A percentile compares a stretch with the other conserved stretches of the same genome.
Evolutionary conservation across 2,888 invertebrate species (phyloP).

Genomic region (Linyphia triangularis): DNA sequence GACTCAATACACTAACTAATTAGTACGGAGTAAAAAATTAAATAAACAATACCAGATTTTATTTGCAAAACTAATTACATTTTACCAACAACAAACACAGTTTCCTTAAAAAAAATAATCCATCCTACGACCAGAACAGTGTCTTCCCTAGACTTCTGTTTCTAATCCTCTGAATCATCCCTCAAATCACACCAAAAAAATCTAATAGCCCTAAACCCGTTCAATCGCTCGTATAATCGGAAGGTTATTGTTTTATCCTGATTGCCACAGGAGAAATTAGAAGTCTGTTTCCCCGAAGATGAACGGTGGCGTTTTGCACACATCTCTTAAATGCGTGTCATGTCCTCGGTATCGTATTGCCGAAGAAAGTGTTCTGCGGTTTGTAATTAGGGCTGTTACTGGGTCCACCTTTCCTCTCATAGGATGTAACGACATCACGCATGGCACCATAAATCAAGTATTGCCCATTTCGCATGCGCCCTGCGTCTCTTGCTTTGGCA

Average conservation of each 20-base stretch:
- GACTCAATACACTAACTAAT: too few relatives aligned
- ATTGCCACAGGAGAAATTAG: conserved; percentile 7
- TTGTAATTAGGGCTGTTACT: conserved; percentile 74
- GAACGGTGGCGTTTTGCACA: not conserved
- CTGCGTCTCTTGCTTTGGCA: conserved; percentile 19
- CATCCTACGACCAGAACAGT: not conserved
- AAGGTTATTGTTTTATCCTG: conserved; percentile 28
- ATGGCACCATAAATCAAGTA: conserved; percentile 64
- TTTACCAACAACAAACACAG: too few relatives aligned
- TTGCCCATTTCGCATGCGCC: conserved; percentile 69
- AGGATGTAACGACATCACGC: conserved; percentile 52
- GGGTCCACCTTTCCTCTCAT: conserved; percentile 69
- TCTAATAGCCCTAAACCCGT: not conserved
- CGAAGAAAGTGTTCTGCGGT: conserved; percentile 67
- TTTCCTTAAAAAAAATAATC: too few relatives aligned
- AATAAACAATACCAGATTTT: too few relatives aligned
- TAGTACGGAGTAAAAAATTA: too few relatives aligned
- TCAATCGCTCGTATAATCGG: conserved; percentile 27
- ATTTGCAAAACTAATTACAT: too few relatives aligned
- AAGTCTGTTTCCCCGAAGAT: not conserved
- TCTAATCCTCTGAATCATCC: not conserved
- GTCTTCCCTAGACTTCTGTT: not conserved
- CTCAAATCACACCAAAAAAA: not conserved
- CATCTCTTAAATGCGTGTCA: conserved; percentile 39
- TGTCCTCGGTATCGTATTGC: conserved; percentile 49